phyloP scores from a whole-genome alignment of 2,888 invertebrate species.

The Ceriagrion tenellum region DNA sequence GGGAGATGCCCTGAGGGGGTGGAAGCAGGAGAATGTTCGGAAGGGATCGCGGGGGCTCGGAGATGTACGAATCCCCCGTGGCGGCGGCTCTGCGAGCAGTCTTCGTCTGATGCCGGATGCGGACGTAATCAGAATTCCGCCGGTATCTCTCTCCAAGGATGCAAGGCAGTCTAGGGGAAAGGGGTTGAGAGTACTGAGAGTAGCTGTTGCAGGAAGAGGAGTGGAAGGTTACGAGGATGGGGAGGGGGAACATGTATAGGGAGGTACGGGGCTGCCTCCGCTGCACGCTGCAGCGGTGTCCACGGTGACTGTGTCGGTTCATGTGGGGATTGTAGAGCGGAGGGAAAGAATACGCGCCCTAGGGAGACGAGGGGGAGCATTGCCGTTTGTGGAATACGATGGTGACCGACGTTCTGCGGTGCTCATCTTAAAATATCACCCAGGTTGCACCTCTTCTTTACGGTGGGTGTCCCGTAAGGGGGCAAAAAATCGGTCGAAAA shows the following conservation, averaged over 20 bases:
- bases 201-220: neutral
- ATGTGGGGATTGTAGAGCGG: neutral
- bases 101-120: constrained; percentile 59
- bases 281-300: neutral
- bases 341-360: neutral
- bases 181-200: neutral
- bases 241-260: neutral
- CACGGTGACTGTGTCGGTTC: neutral
- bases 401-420: neutral
- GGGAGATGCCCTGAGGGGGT: neutral
- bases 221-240: neutral
- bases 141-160: constrained; percentile 64
- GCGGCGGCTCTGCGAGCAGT: constrained; percentile 19
- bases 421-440: constrained; percentile 15
- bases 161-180: neutral
- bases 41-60: neutral
- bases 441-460: constrained; percentile 17
- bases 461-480: neutral
- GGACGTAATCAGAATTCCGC: constrained; percentile 64
- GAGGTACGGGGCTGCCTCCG: neutral
- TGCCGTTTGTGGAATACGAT: neutral
- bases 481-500: neutral
- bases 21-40: neutral
- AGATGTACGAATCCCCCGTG: constrained; percentile 29
- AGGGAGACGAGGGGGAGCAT: neutral